Evolutionary conservation across 2,113 vertebrate species (phyloP).

Genomic region (Dinomys branickii): DNA sequence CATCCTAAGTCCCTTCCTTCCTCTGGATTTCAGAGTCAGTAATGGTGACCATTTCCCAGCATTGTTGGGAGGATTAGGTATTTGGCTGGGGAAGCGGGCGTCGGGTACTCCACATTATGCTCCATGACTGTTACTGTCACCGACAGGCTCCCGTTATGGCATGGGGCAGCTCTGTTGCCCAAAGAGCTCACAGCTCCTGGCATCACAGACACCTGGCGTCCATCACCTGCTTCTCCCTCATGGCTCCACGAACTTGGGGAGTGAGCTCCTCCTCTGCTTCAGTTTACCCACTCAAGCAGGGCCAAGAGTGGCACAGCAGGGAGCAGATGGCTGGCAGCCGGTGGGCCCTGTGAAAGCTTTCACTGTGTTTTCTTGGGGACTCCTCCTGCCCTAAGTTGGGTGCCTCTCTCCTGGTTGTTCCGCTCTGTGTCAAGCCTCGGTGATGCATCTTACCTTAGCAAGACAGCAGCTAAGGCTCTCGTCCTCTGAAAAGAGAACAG

Average conservation of each 20-base stretch:
- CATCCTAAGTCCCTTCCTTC: not conserved
- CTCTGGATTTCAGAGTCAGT: not conserved
- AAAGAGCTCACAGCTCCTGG: not conserved
- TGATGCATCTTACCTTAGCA: not conserved
- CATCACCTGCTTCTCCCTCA: not conserved
- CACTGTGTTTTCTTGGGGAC: not conserved
- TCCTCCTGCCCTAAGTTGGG: not conserved
- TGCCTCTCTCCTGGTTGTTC: not conserved
- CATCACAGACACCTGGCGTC: not conserved
- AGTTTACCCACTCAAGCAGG: not conserved
- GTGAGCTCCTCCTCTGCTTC: not conserved
- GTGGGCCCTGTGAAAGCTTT: not conserved
- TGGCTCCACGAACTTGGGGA: not conserved
- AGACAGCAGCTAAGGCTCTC: not conserved
- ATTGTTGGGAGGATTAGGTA: not conserved
- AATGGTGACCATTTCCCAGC: not conserved
- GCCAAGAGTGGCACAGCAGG: not conserved
- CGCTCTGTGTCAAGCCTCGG: not conserved
- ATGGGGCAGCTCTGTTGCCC: not conserved
- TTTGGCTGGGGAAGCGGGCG: not conserved
- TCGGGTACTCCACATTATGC: fast-evolving
- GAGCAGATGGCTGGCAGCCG: not conserved
- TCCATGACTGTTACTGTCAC: not conserved
- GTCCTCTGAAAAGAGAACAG: not conserved
- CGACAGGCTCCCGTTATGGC: not conserved